Evolutionary conservation across 2,888 invertebrate species (phyloP), one percentile per base, ranked within the genome.

Genomic region (Cenopis cana): DNA sequence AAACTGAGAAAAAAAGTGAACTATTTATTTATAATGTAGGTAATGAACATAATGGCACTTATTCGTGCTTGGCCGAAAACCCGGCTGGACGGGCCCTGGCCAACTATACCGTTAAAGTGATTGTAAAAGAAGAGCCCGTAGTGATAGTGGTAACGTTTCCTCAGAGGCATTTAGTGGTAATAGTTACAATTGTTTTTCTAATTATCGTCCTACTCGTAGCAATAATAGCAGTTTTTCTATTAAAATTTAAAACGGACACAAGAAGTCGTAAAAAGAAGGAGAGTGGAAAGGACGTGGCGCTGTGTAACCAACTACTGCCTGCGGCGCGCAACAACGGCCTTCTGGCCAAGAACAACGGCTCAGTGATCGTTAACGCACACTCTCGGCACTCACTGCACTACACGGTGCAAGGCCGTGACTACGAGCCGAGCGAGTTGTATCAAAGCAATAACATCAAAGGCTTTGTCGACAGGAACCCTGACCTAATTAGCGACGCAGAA

Each of bases 61-160:
- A 97, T 84, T 95, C 96, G 4, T 98, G 98, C 86, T 94, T 96
- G 14, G 98, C 98, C 0, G 97, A 97, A 82, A 98, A 98, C 85
- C 95, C 96, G 17, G 98, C 98, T 0, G 98, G 98, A 14, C 95
- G 94, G 71, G 94, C 96, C 0, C 95, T 95, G 76, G 96, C 96
- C 72, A 98, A 98, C 86, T 97, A 97, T 79, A 97, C 98, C 1
- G 94, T 98, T 76, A 94, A 95, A 75, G 95, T 97, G 60, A 94
- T 97, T 75, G 94, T 96, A 68, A 96, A 96, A 83, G 96, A 96
- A 81, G 96, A 96, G 74, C 96, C 96, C 14, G 94, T 95, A 29
- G 95, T 95, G 10, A 95, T 95, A 71, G 95, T 95, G 76, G 95
- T 95, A 46, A 94, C 95, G 60, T 95, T 96, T 86, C 95, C 96